These are phyloP conservation scores for Leptodactylus fallax DNA, from an alignment of 2,797 vertebrate genomes.

Conservation along the genomic window DNA sequence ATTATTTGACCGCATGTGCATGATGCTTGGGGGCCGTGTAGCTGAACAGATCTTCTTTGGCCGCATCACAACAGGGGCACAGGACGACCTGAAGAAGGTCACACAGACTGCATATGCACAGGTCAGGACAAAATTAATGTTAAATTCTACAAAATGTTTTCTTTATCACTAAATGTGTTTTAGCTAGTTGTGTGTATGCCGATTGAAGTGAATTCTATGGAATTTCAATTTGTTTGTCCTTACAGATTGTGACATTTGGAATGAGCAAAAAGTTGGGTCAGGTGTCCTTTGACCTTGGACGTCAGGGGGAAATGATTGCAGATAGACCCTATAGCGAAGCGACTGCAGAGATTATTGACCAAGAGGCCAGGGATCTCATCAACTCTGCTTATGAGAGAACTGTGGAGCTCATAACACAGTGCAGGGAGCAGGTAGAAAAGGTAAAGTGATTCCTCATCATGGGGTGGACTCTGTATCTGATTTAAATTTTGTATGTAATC, in stretches of 20 bases:
- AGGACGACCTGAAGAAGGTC: constrained; percentile 82
- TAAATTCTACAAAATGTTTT: neutral
- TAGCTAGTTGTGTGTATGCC: too few species aligned
- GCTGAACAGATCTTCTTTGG: constrained; percentile 81
- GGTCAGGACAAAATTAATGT: constrained; percentile 68
- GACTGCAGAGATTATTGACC: constrained; percentile 79
- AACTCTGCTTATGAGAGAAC: constrained; percentile 71
- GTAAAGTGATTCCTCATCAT: constrained; percentile 66
- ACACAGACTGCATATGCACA: constrained; percentile 82
- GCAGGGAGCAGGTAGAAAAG: constrained; percentile 78
- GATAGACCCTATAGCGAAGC: constrained; percentile 83
- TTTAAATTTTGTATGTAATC: neutral
- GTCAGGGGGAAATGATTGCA: constrained; percentile 74
- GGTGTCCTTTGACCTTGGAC: constrained; percentile 80
- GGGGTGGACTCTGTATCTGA: neutral
- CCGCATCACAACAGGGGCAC: constrained; percentile 79
- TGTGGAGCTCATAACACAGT: constrained; percentile 72
- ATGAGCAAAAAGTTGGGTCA: constrained; percentile 84
- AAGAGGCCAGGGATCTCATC: constrained; percentile 77
- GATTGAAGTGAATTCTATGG: neutral
- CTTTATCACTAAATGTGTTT: too few species aligned
- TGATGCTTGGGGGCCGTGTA: constrained; percentile 82
- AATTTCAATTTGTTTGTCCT: neutral
- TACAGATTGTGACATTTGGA: constrained; percentile 82
- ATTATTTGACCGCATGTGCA: constrained; percentile 82